Conservation (phyloP, 2,888 invertebrate genomes). For the Pyrgus malvae region DNA sequence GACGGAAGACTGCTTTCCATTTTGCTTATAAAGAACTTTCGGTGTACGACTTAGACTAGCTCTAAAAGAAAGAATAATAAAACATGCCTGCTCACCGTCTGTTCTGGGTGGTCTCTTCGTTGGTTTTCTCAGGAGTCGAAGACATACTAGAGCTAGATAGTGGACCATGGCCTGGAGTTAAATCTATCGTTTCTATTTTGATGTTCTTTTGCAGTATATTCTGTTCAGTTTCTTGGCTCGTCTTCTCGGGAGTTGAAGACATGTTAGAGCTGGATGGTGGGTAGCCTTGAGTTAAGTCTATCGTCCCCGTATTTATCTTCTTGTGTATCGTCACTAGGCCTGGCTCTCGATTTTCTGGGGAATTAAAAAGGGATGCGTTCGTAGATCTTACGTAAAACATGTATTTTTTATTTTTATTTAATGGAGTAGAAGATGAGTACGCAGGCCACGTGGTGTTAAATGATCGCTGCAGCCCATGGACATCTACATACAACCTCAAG, state of each 20-base stretch:
- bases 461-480: no score
- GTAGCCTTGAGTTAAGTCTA: neutral
- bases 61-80: neutral
- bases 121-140: neutral
- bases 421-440: no score
- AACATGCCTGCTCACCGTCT: conserved; percentile 7
- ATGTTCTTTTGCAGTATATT: no score
- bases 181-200: no score
- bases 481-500: no score
- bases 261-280: neutral
- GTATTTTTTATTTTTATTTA: no score
- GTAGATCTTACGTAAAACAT: neutral
- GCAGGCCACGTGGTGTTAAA: no score
- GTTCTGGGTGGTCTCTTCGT: neutral
- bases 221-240: neutral
- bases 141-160: no score
- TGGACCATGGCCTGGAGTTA: no score
- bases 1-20: no score
- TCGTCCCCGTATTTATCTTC: neutral
- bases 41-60: no score
- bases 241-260: conserved; percentile 1
- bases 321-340: conserved; percentile 17
- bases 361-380: neutral
- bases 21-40: no score
- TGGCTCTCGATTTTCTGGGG: neutral